These are phyloP conservation scores for Azemiops feae DNA, from an alignment of 2,113 vertebrate species.

Conservation along the genomic window DNA sequence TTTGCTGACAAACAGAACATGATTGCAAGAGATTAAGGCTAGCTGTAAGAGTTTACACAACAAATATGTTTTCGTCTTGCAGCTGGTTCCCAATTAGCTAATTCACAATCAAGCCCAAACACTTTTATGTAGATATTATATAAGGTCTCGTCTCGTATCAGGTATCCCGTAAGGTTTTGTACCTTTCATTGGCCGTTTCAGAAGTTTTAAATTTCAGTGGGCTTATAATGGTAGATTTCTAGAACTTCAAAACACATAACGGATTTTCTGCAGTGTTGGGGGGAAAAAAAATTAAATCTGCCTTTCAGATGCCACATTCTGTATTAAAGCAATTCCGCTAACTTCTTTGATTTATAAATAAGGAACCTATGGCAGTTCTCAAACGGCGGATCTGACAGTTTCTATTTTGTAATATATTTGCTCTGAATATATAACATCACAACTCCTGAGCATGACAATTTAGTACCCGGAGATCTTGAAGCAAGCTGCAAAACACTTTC, in stretches of 20 bases:
- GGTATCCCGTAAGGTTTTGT: background rate
- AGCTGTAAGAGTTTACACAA: background rate
- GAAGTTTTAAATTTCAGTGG: background rate
- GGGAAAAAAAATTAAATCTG: background rate
- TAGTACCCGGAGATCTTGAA: background rate
- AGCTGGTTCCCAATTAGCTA: slow-evolving; percentile 2
- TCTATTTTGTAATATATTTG: background rate
- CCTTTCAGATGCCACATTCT: background rate
- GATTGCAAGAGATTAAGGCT: background rate
- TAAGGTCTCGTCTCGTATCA: background rate
- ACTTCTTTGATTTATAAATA: background rate
- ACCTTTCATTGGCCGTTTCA: background rate
- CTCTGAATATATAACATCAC: background rate
- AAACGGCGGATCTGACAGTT: background rate
- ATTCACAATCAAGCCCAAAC: background rate
- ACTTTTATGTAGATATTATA: background rate
- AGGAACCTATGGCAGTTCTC: background rate
- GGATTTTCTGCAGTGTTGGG: background rate
- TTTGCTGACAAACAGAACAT: slow-evolving; percentile 14
- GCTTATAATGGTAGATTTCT: background rate
- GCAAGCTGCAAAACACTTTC: background rate
- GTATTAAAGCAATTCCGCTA: background rate
- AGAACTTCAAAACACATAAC: background rate
- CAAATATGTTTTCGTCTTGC: background rate
- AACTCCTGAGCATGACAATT: background rate